Base-by-base conservation (phyloP, 2,113 vertebrate genomes). In the Bungarus multicinctus region DNA sequence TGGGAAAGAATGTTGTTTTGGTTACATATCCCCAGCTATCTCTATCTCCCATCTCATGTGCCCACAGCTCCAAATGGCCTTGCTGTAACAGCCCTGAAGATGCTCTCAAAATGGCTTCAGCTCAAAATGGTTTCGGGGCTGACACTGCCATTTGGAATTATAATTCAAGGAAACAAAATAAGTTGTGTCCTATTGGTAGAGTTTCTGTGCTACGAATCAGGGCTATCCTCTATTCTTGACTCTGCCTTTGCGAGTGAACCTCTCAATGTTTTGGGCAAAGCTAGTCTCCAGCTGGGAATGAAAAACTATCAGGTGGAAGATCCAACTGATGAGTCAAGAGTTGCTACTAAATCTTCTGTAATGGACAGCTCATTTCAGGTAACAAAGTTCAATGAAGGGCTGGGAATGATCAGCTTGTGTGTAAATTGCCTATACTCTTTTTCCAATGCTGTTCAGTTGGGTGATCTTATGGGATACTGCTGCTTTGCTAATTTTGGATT, bases 341-440 rank as follows among this genome's bases (percentile, higher is more conserved):
- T 89, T 92, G 81, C 54, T 91, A 92, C 55, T 94, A 86, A 89
- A 92, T 87, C 88, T 90, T 87, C 39, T 55, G 11, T 87, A 88
- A 92, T 90, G 89, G 89, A 90, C 89, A 50, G 91, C 81, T 92
- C 55, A 92, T 92, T 89, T 8, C 52, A 93, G 86, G 90, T 89
- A 94, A 92, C 25, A 20, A 95, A 92, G 91, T 91, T 58, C 91
- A 3, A 1, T 52, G 7, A 90, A 87, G 89, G 95, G 85, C 20
- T 1, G 50, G 58, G 57, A 87, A 23, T 64, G 92, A 85, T 93
- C 85, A 90, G 92, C 58, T 18, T 87, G 87, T 3, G 53, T 64
- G 69, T 22, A 90, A 92, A 85, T 92, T 54, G 93, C 34, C 20
- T 25, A n/a, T 5, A 89, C 58, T 60, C 53, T n/a, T 0, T 1